Evolutionary conservation across 2,113 vertebrate genomes (phyloP).

Genomic region (Cynocephalus volans): DNA sequence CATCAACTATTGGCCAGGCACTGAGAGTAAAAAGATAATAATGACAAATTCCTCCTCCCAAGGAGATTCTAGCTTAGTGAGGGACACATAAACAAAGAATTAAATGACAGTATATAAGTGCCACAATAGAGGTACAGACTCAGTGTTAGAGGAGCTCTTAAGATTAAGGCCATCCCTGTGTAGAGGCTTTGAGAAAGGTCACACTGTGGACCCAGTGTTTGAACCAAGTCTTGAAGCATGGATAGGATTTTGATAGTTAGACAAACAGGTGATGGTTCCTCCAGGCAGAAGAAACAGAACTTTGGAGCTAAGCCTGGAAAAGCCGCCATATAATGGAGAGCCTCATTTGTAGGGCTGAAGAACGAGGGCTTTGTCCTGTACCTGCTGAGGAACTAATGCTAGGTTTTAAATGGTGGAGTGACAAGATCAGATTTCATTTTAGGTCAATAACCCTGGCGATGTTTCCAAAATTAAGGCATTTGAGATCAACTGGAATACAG

Average conservation of each 20-base stretch:
- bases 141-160: not conserved
- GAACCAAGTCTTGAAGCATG: not conserved
- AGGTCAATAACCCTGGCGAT: not conserved
- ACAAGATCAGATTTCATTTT: not conserved
- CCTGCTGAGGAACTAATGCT: not conserved
- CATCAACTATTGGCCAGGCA: not conserved
- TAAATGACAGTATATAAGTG: not conserved
- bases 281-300: not conserved
- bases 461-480: not conserved
- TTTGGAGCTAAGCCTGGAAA: not conserved
- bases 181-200: not conserved
- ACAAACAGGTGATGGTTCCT: not conserved
- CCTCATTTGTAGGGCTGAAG: not conserved
- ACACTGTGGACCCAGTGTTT: not conserved
- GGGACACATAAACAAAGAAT: not conserved
- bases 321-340: too few species aligned
- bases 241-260: not conserved
- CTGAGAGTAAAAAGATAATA: not conserved
- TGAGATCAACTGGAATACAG: not conserved
- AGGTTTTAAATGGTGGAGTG: not conserved
- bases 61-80: not conserved
- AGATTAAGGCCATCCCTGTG: not conserved
- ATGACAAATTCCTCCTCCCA: not conserved
- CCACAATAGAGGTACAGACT: not conserved
- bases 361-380: not conserved